Evolutionary conservation across 2,888 invertebrate genomes (phyloP).

Genomic region (Temnothorax ravouxi): DNA sequence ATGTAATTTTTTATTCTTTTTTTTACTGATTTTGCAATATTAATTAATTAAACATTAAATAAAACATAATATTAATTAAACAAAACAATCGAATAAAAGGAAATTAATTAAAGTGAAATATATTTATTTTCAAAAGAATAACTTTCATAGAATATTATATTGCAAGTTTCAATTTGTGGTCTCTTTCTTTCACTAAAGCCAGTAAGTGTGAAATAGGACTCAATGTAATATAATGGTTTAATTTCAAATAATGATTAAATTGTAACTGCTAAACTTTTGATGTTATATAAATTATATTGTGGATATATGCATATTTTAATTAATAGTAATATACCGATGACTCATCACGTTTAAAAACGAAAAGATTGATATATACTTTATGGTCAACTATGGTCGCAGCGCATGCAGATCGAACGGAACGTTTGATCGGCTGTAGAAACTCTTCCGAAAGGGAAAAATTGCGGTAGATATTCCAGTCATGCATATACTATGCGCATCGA

Average conservation of each 20-base stretch:
- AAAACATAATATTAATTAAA: background rate
- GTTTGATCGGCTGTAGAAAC: conserved; percentile 20
- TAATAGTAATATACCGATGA: background rate
- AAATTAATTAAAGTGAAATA: background rate
- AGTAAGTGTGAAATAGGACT: background rate
- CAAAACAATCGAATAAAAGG: background rate
- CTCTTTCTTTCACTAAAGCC: background rate
- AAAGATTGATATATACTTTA: background rate
- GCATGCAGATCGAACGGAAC: background rate
- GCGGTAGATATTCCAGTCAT: conserved; percentile 27
- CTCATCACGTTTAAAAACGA: background rate
- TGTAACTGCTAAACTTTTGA: background rate
- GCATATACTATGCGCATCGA: conserved; percentile 26
- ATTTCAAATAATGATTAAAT: background rate
- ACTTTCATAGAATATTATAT: background rate
- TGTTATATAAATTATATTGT: background rate
- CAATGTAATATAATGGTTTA: background rate
- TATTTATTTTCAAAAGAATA: conserved; percentile 13
- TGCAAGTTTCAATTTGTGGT: background rate
- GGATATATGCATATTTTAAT: background rate
- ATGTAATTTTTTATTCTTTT: background rate
- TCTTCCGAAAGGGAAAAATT: conserved; percentile 16
- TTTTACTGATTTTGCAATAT: too few species aligned
- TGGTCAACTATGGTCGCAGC: background rate
- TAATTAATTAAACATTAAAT: too few species aligned